These are phyloP conservation scores for Rhorus exstirpatorius DNA, from an alignment of 2,888 invertebrate species.

Conservation along the genomic window DNA sequence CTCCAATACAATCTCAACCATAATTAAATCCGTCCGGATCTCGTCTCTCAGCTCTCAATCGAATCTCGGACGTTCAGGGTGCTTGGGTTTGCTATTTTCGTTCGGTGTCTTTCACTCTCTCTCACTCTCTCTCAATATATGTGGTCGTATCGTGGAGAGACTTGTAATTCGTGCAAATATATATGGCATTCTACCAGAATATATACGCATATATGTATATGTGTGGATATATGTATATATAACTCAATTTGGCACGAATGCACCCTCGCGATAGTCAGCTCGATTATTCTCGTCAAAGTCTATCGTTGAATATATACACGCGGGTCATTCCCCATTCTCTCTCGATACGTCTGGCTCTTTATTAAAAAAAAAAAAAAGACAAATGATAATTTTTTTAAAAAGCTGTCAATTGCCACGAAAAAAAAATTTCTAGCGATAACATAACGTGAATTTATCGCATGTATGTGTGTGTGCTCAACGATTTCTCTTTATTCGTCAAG, in stretches of 20 bases:
- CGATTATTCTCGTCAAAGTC: conserved; percentile 65
- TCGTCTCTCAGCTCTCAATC: conserved; percentile 54
- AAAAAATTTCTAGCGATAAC: conserved; percentile 11
- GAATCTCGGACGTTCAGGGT: conserved; percentile 64
- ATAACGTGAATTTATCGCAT: conserved; percentile 15
- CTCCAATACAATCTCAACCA: conserved; percentile 31
- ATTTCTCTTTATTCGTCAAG: conserved; percentile 26
- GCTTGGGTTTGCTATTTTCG: conserved; percentile 62
- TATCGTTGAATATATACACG: conserved; percentile 30
- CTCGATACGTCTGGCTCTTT: not conserved
- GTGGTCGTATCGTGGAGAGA: conserved; percentile 42
- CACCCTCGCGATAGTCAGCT: conserved; percentile 37
- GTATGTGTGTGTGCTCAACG: conserved; percentile 25
- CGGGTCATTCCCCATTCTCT: conserved; percentile 45
- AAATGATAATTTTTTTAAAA: not conserved
- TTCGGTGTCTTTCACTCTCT: conserved; percentile 18
- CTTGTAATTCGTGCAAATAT: conserved; percentile 41
- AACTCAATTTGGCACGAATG: conserved; percentile 62
- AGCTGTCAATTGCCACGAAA: conserved; percentile 7
- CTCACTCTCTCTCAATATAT: not conserved
- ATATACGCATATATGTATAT: conserved; percentile 18
- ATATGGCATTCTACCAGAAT: conserved; percentile 62
- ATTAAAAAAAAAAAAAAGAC: not conserved
- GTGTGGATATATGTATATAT: not conserved
- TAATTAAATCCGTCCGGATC: conserved; percentile 64